Conservation (phyloP, 2,888 invertebrate species). For the Drosophila austrosaltans region DNA sequence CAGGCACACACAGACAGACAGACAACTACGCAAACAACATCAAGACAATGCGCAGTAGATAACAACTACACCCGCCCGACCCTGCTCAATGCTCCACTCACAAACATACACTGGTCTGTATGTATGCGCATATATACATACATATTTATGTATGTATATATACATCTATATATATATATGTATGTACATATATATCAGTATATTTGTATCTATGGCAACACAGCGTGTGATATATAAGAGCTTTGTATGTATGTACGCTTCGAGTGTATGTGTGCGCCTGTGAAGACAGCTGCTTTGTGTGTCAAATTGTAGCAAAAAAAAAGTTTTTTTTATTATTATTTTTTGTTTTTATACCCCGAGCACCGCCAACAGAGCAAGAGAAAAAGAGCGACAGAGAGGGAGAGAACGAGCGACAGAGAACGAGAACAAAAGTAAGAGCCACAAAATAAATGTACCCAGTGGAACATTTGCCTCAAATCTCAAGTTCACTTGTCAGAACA, state of each 20-base stretch:
- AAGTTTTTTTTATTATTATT: conserved; percentile 42
- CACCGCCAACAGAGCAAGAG: conserved; percentile 19
- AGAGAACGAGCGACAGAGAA: background rate
- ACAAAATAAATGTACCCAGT: background rate
- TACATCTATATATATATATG: background rate
- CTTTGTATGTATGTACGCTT: conserved; percentile 25
- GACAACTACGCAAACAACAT: conserved; percentile 74
- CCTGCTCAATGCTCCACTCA: conserved; percentile 24
- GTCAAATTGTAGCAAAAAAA: conserved; percentile 76
- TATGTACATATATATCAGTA: conserved; percentile 24
- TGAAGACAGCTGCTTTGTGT: conserved; percentile 78
- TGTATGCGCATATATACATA: conserved; percentile 16
- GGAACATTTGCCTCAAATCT: background rate
- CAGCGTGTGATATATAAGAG: conserved; percentile 42
- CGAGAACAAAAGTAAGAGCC: conserved; percentile 2
- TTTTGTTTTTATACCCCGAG: conserved; percentile 47
- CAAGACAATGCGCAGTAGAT: conserved; percentile 77
- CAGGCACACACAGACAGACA: conserved; percentile 44
- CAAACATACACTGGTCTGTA: background rate
- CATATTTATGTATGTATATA: background rate
- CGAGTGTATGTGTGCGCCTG: conserved; percentile 42
- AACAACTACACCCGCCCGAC: conserved; percentile 55
- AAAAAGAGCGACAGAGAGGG: conserved; percentile 14
- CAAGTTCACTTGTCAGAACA: background rate
- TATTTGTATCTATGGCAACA: conserved; percentile 47